These are phyloP conservation scores for Aulostomus chinensis DNA, from an alignment of 2,797 vertebrate genomes.

Conservation along the genomic window DNA sequence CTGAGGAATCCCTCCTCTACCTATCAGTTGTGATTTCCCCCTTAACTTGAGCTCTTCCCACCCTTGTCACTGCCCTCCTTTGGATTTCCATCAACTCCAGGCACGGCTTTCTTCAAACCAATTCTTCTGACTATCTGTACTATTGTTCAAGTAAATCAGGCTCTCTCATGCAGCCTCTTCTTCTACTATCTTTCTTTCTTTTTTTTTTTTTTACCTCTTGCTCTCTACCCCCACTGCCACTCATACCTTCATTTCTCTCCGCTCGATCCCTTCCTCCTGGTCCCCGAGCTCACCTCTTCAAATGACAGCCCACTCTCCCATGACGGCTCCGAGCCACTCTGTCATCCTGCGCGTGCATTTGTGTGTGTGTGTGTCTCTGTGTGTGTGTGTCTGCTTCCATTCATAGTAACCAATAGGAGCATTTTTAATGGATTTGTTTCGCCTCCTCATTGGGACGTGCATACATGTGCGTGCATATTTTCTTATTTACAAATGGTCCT, in stretches of 20 bases:
- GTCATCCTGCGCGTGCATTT: constrained; percentile 17
- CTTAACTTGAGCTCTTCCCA: constrained; percentile 13
- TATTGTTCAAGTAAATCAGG: constrained; percentile 9
- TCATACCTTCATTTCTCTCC: constrained; percentile 2
- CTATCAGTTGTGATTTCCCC: constrained; percentile 30
- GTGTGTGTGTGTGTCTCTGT: constrained; percentile 11
- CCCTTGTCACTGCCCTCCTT: constrained; percentile 1
- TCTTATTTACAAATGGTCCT: constrained; percentile 10
- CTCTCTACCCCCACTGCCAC: neutral
- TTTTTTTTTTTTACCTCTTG: constrained; percentile 9
- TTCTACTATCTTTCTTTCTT: neutral
- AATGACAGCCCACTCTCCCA: constrained; percentile 59
- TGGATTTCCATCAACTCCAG: constrained; percentile 7
- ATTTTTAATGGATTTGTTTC: constrained; percentile 19
- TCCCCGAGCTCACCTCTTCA: constrained; percentile 34
- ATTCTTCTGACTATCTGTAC: constrained; percentile 8
- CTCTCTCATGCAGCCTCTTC: constrained; percentile 2
- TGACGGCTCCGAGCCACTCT: constrained; percentile 40
- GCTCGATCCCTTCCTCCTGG: constrained; percentile 5
- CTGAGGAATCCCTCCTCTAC: constrained; percentile 26
- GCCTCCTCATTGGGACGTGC: no score
- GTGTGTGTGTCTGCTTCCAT: constrained; percentile 24
- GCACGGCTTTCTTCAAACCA: constrained; percentile 4
- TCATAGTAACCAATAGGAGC: constrained; percentile 30
- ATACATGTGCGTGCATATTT: no score